phyloP scores from a whole-genome alignment of 2,888 invertebrate species.

The Bombylius discolor region DNA sequence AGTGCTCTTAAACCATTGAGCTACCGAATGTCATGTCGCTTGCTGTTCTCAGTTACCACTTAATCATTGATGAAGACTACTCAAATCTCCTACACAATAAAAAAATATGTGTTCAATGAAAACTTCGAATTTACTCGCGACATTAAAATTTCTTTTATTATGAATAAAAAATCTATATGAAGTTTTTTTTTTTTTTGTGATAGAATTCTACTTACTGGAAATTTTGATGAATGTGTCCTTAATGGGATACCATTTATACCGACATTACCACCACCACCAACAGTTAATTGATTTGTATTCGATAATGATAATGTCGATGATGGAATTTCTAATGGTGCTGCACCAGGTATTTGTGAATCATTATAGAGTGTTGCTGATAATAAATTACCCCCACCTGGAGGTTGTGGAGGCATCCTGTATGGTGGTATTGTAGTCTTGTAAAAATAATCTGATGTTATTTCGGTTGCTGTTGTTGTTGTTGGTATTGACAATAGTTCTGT shows the following conservation, averaged over 20 bases:
- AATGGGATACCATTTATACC: constrained; percentile 24
- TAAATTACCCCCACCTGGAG: constrained; percentile 45
- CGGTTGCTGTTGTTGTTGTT: neutral
- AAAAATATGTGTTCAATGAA: too few species aligned
- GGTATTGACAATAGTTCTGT: neutral
- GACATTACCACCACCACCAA: too few species aligned
- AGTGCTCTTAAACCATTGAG: too few species aligned
- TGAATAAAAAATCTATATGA: too few species aligned
- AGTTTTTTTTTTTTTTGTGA: too few species aligned
- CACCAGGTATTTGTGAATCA: constrained; percentile 30
- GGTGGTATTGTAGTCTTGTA: constrained; percentile 41
- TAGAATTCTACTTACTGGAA: constrained; percentile 48
- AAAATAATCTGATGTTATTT: too few species aligned
- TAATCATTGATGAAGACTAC: too few species aligned
- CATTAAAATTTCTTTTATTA: too few species aligned
- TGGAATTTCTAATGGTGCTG: constrained; percentile 24
- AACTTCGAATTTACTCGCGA: too few species aligned
- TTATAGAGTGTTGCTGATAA: constrained; percentile 37
- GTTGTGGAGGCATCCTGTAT: constrained; percentile 57
- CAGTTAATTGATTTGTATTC: neutral
- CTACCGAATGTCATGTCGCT: too few species aligned
- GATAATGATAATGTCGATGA: neutral
- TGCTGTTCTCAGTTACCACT: too few species aligned
- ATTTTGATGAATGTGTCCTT: constrained; percentile 66
- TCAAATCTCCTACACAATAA: too few species aligned